phyloP scores from a whole-genome alignment of 2,797 vertebrate genomes.

The Chlorospingus flavigularis region DNA sequence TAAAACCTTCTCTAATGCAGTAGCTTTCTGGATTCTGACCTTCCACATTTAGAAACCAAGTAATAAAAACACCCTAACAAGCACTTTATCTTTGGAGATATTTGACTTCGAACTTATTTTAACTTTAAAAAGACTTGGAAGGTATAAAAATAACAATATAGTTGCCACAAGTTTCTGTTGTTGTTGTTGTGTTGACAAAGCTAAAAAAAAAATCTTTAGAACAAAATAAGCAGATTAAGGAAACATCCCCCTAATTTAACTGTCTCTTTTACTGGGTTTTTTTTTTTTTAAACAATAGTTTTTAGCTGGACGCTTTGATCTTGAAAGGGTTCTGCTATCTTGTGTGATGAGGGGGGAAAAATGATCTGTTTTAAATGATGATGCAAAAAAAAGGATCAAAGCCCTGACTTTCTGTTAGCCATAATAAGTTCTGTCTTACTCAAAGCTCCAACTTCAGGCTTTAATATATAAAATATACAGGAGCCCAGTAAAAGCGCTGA shows the following conservation, averaged over 20 bases:
- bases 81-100: slow-evolving; percentile 70
- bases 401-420: slow-evolving; percentile 74
- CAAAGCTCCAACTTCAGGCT: slow-evolving; percentile 63
- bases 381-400: slow-evolving; percentile 79
- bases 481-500: slow-evolving; percentile 57
- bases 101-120: slow-evolving; percentile 79
- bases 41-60: slow-evolving; percentile 72
- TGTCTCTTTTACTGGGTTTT: slow-evolving; percentile 48
- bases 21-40: slow-evolving; percentile 75
- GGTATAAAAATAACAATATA: slow-evolving; percentile 71
- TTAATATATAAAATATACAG: slow-evolving; percentile 70
- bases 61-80: slow-evolving; percentile 71
- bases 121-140: slow-evolving; percentile 66
- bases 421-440: slow-evolving; percentile 77
- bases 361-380: slow-evolving; percentile 81
- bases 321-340: slow-evolving; percentile 81
- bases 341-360: slow-evolving; percentile 68
- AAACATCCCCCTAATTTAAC: slow-evolving; percentile 66
- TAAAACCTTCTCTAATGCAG: slow-evolving; percentile 59
- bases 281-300: slow-evolving; percentile 65
- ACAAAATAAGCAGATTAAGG: slow-evolving; percentile 70
- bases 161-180: slow-evolving; percentile 70
- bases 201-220: slow-evolving; percentile 57
- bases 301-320: slow-evolving; percentile 77
- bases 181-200: slow-evolving; percentile 60